phyloP scores from a whole-genome alignment of 2,888 invertebrate genomes.

The Sicus ferrugineus region DNA sequence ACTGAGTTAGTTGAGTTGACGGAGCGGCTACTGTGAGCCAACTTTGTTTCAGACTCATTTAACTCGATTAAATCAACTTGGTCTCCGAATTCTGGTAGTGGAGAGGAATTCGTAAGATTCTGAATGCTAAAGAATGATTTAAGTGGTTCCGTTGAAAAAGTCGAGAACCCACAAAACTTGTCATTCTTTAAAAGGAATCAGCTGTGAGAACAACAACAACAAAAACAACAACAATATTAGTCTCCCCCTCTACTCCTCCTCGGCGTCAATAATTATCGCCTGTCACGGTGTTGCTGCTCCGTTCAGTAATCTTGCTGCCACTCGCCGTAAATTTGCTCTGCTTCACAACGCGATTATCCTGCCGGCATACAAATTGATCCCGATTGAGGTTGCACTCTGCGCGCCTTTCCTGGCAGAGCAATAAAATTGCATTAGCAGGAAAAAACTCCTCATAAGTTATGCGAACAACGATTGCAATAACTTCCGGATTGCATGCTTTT shows the following conservation, averaged over 20 bases:
- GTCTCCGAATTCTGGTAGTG: no score
- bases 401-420: neutral
- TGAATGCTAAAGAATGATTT: no score
- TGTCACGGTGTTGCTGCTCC: neutral
- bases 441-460: conserved; percentile 8
- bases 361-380: conserved; percentile 29
- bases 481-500: neutral
- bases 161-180: no score
- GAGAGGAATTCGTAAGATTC: no score
- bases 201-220: no score
- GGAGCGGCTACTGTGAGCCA: no score
- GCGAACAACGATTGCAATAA: neutral
- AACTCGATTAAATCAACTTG: no score
- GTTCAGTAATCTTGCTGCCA: neutral
- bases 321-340: no score
- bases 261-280: neutral
- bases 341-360: conserved; percentile 19
- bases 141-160: no score
- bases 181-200: no score
- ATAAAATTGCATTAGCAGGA: conserved; percentile 27
- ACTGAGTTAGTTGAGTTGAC: neutral
- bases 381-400: neutral
- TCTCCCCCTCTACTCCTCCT: neutral
- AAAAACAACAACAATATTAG: no score
- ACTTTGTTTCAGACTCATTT: no score